Evolutionary conservation across 2,888 invertebrate genomes (phyloP), one percentile per base, ranked within the genome.

Genomic region (Schrankia costaestrigalis): DNA sequence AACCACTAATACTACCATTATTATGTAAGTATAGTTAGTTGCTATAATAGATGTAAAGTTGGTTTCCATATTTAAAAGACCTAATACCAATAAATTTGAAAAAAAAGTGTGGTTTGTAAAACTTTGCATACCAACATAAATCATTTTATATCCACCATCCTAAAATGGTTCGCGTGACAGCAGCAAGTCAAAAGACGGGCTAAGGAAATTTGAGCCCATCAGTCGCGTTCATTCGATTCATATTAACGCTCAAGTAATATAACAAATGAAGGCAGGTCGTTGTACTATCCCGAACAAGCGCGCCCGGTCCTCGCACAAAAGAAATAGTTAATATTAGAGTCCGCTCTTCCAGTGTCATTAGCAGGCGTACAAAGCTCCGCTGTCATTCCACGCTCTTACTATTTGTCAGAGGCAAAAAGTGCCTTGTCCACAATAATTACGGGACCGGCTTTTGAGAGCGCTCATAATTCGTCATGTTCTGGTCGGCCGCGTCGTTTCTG

Each of bases 371-470:
- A 85, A 84, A 83, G 84, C 81, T 59, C 52, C 75, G 63, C 78
- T 80, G 77, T 79, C 80, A 80, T 82, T 83, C 83, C 79, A 79
- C 71, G 80, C 76, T 79, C 75, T 76, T 81, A 81, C 85, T 85
- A 85, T 87, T 86, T 83, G 85, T 86, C 82, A 81, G 81, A 71
- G 73, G 83, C 81, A 85, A 86, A 86, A 87, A 87, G 75, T 81
- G 79, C 76, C 85, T 82, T 80, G 85, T 83, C 86, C 84, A 84
- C 84, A 83, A 85, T 87, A 83, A 87, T 87, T 87, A 87, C 81
- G 84, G 76, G 83, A 79, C 85, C 75, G 81, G 82, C 81, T 84
- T 72, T 77, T 64, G 76, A 79, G 77, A 78, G 78, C 75, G 74
- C 73, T 78, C 78, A 74, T 85, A 83, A 85, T 87, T 86, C 86